Evolutionary conservation across 2,888 invertebrate species (phyloP).

Genomic region (Macrophya annulata): DNA sequence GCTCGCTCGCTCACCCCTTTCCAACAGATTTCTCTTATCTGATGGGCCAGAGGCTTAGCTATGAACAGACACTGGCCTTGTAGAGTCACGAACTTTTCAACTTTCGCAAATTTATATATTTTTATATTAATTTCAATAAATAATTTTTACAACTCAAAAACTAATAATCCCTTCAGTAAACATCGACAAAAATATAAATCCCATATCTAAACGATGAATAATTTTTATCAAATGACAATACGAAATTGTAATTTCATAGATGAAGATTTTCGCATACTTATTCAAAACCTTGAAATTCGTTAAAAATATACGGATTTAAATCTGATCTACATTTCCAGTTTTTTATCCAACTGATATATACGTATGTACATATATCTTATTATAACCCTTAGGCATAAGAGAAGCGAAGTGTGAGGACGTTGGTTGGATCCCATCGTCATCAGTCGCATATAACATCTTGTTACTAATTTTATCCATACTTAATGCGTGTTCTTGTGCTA

Average conservation of each 20-base stretch:
- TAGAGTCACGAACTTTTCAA: background rate
- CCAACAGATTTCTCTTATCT: slow-evolving; percentile 65
- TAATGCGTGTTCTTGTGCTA: slow-evolving; percentile 41
- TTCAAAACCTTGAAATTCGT: too few relatives aligned
- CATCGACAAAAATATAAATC: too few relatives aligned
- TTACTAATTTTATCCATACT: slow-evolving; percentile 5
- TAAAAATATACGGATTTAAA: too few relatives aligned
- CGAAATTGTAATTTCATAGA: too few relatives aligned
- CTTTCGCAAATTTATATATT: background rate
- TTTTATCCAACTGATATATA: background rate
- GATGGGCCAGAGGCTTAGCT: slow-evolving; percentile 76
- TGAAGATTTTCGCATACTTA: too few relatives aligned
- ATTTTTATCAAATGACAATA: too few relatives aligned
- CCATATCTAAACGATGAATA: too few relatives aligned
- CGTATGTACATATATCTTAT: background rate
- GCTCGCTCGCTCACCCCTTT: slow-evolving; percentile 15
- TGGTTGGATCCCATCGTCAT: background rate
- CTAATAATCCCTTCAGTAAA: too few relatives aligned
- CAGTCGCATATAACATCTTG: slow-evolving; percentile 33
- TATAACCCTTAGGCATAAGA: background rate
- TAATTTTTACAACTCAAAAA: background rate
- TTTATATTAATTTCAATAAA: too few relatives aligned
- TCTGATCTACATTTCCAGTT: background rate
- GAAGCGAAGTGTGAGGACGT: background rate
- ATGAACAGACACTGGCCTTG: slow-evolving; percentile 53